phyloP scores from a whole-genome alignment of 2,888 invertebrate species.

The Hermaeophaga mercurialis region DNA sequence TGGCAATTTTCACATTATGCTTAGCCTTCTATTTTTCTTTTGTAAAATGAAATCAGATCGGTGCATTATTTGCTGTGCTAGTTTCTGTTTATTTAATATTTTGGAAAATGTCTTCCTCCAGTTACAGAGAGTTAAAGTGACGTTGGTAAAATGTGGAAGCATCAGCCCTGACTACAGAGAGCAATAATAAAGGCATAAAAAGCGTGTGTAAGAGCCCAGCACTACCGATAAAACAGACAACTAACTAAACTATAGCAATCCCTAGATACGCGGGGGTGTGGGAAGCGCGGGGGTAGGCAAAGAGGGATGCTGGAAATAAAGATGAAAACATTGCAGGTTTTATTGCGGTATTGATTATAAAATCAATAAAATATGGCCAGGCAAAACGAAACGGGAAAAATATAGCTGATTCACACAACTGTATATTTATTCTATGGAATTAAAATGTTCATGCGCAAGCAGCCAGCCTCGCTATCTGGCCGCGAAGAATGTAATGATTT shows the following conservation, averaged over 20 bases:
- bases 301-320: slow-evolving; percentile 57
- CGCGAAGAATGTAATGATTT: slow-evolving; percentile 83
- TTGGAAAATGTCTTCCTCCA: too few relatives aligned
- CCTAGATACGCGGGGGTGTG: slow-evolving; percentile 24
- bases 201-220: background rate
- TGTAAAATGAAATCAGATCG: too few relatives aligned
- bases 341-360: slow-evolving; percentile 63
- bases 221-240: slow-evolving; percentile 24
- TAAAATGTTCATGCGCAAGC: slow-evolving; percentile 58
- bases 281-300: slow-evolving; percentile 17
- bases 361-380: slow-evolving; percentile 61
- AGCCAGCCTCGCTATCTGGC: slow-evolving; percentile 63
- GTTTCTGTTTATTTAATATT: too few relatives aligned
- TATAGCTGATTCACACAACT: slow-evolving; percentile 57
- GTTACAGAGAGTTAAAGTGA: too few relatives aligned
- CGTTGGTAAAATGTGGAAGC: background rate
- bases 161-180: background rate
- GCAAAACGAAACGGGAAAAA: slow-evolving; percentile 54
- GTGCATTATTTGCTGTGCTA: too few relatives aligned
- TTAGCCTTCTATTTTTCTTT: too few relatives aligned
- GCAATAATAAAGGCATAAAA: slow-evolving; percentile 4
- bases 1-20: too few relatives aligned
- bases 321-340: slow-evolving; percentile 62
- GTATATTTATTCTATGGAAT: slow-evolving; percentile 56
- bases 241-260: slow-evolving; percentile 28